A percentile compares a stretch with the other conserved stretches of the same genome.
Evolutionary conservation across 2,113 vertebrate genomes (phyloP).

Genomic region (Peromyscus maniculatus): DNA sequence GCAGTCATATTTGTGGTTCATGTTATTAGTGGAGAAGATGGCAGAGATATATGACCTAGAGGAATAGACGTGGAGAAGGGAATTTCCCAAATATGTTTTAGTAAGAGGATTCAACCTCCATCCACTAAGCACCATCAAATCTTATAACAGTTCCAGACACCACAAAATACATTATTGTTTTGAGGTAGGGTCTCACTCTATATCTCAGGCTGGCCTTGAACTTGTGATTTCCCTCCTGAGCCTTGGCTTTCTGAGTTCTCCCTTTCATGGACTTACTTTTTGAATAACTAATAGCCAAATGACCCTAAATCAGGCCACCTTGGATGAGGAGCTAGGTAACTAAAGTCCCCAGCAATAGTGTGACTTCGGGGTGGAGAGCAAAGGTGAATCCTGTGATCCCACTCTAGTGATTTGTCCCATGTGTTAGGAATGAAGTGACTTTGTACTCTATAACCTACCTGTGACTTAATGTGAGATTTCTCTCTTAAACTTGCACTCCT

Average conservation of each 20-base stretch:
- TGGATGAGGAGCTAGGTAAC: background rate
- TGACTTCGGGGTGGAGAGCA: background rate
- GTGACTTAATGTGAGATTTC: constrained; percentile 35
- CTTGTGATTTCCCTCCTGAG: too few relatives aligned
- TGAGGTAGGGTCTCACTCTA: background rate
- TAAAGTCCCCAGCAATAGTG: background rate
- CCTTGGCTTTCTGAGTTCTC: background rate
- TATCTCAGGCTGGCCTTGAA: background rate
- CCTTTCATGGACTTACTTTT: background rate
- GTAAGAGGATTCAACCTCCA: background rate
- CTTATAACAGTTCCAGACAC: background rate
- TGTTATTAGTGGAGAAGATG: background rate
- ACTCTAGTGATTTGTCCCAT: background rate
- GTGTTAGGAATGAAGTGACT: background rate
- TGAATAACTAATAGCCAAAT: constrained; percentile 5
- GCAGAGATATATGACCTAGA: background rate
- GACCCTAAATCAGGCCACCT: background rate
- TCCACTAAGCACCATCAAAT: background rate
- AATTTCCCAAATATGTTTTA: background rate
- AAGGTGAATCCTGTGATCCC: background rate
- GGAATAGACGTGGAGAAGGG: background rate
- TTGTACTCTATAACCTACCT: constrained; percentile 6
- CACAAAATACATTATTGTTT: background rate
- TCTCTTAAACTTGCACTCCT: background rate
- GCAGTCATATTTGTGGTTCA: background rate